These are phyloP conservation scores for Ciconia stormi DNA, from an alignment of 2,113 vertebrate species.

Conservation along the genomic window DNA sequence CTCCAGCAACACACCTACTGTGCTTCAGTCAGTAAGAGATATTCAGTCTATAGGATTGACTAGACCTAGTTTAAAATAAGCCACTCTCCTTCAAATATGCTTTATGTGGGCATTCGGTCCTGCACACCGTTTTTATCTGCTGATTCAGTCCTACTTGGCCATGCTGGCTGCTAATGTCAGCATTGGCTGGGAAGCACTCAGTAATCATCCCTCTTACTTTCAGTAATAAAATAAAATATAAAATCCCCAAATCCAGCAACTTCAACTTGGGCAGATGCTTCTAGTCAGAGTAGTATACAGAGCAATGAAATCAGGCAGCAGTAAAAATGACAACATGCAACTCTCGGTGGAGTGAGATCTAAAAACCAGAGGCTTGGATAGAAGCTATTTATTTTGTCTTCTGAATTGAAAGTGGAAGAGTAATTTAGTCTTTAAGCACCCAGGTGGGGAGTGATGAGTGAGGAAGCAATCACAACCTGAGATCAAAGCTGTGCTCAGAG, in stretches of 20 bases:
- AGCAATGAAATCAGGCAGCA: background rate
- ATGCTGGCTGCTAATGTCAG: background rate
- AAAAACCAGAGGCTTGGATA: background rate
- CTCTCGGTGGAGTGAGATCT: background rate
- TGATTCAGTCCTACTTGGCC: background rate
- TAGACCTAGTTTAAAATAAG: background rate
- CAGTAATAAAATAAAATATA: background rate
- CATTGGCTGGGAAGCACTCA: background rate
- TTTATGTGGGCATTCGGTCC: background rate
- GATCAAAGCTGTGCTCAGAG: background rate
- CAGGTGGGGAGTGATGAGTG: background rate
- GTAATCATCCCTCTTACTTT: background rate
- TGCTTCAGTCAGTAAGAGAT: background rate
- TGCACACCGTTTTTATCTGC: background rate
- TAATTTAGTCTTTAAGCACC: background rate
- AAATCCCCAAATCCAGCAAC: background rate
- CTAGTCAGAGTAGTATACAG: background rate
- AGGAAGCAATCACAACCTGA: background rate
- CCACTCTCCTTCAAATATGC: background rate
- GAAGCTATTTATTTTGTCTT: background rate
- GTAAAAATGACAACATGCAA: background rate
- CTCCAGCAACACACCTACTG: background rate
- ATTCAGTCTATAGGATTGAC: background rate
- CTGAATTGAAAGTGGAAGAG: background rate
- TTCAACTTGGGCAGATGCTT: background rate